Base-by-base conservation (phyloP, 2,797 vertebrate genomes). In the Chromis chromis region DNA sequence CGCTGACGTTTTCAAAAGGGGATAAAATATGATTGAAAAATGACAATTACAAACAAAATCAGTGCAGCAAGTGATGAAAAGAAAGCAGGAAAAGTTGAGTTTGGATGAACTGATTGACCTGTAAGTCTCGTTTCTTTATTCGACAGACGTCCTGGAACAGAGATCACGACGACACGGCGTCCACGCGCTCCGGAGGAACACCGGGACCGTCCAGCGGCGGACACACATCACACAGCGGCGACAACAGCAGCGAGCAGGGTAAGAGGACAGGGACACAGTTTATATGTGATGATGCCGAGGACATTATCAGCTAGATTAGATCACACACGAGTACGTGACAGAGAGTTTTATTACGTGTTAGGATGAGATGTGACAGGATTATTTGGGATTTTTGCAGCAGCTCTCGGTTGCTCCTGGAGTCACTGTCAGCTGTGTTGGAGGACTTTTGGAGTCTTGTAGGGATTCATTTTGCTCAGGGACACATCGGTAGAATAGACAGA, bases 191-290 rank as follows among this genome's bases (percentile, higher is more conserved):
- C 0, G 98, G 97, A 75, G 98, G 98, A 79, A 99, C 98, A 27
- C 98, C 98, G 0, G 98, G 98, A 24, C 98, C 98, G 22, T 99
- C 98, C 92, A 99, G 98, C 2, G 98, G 98, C 5, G 98, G 98
- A 85, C 98, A 99, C 91, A 99, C 98, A 65, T 99, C 98, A 3
- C 98, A 99, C 94, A 99, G 98, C 1, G 98, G 98, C 14, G 98
- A 99, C 93, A 99, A 99, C 95, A 99, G 98, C 95, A 99, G 98
- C 71, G 97, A 99, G 92, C 98, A 99, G 95, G 98, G 98, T 99
- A 95, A 94, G 19, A 53, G 27, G 17, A 57, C 46, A 2, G 8
- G 50, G 6, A 10, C 25, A 1, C n/a, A 8, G 5, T 3, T 44
- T 17, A 49, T 10, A 50, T 44, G 25, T 31, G 28, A 31, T 1